Evolutionary conservation across 2,888 invertebrate species (phyloP), one percentile per base, ranked within the genome.

Genomic region (Parasteatoda lunata): DNA sequence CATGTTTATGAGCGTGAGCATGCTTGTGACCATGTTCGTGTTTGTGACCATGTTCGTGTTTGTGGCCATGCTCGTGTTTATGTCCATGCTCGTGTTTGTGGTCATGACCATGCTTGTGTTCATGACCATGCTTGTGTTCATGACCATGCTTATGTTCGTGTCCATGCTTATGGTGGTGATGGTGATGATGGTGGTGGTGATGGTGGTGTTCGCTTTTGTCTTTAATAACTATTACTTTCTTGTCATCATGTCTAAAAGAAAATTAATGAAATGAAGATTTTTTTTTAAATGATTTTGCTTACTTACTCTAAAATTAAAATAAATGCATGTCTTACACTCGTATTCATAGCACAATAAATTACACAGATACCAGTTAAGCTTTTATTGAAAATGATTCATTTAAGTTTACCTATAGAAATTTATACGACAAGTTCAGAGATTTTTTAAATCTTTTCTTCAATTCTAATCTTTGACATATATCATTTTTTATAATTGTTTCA

Each of bases 161-260:
- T 59, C 75, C 71, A 48, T 87, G 87, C 9, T 87, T 70, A 66
- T 87, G 87, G 30, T 83, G 80, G 48, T 87, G 87, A 48, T 86
- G 80, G 15, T 87, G 87, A 51, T 82, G 82, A 49, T 87, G 87
- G 49, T 87, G 87, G 65, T 87, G 87, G 49, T 84, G 84, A 30
- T 84, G 84, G 65, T 87, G 87, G 48, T 87, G 87, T 5, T 87
- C 87, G 13, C 69, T 70, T 54, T 87, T 87, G 48, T 87, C 87
- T 49, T 87, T 87, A 5, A 87, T 82, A 3, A 87, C 82, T 11
- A 87, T 87, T 4, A 87, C 82, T 64, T 87, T 77, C 70, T 87
- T 87, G 0, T 87, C 82, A 69, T 78, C 87, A 78, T 77, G 72
- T 3, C 80, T 81, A 51, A 49, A 81, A 81, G 65, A 30, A 30